These are phyloP conservation scores for Egretta garzetta DNA, from an alignment of 2,113 vertebrate species.

Conservation along the genomic window DNA sequence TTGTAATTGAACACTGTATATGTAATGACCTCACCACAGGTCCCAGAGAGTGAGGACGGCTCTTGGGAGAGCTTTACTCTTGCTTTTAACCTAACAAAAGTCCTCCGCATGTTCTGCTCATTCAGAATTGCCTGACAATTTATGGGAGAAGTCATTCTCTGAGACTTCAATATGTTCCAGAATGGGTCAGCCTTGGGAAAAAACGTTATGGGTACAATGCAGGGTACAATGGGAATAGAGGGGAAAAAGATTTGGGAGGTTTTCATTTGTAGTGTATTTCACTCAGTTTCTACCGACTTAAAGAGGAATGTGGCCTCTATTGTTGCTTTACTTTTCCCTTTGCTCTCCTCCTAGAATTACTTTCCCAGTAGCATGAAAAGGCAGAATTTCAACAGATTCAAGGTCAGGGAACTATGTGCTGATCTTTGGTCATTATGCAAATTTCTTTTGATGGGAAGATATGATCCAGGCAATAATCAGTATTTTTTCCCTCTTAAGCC, in stretches of 20 bases:
- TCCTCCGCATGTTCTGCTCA: neutral
- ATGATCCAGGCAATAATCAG: neutral
- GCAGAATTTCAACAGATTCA: constrained; percentile 18
- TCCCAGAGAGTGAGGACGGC: neutral
- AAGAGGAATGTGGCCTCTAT: neutral
- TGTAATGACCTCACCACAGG: neutral
- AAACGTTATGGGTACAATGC: neutral
- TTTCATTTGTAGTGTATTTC: neutral
- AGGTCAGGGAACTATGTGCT: neutral
- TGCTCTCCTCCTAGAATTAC: neutral
- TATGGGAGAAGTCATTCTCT: neutral
- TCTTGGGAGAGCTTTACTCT: neutral
- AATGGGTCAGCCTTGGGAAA: neutral
- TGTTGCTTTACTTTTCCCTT: neutral
- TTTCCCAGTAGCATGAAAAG: neutral
- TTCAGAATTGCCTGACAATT: neutral
- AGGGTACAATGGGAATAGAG: neutral
- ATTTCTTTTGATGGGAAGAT: constrained; percentile 24
- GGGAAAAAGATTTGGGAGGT: neutral
- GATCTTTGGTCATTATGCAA: constrained; percentile 33
- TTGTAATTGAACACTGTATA: neutral
- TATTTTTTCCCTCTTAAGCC: neutral
- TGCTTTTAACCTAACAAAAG: neutral
- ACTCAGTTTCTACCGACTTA: neutral
- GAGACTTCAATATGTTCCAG: neutral